Evolutionary conservation across 2,888 invertebrate species (phyloP), one percentile per base, ranked within the genome.

Genomic region (Apantesis nais): DNA sequence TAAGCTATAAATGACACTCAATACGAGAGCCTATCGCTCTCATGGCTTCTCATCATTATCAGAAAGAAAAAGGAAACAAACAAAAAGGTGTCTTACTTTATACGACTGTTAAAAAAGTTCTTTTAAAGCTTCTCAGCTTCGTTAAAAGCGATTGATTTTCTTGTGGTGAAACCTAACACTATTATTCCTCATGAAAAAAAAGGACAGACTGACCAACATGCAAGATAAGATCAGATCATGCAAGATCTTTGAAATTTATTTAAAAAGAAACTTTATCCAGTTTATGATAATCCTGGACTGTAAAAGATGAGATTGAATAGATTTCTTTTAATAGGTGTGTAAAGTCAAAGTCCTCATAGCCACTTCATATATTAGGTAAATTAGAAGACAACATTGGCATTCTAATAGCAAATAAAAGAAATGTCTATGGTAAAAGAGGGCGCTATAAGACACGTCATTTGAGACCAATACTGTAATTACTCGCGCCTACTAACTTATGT

Each of bases 391-490:
- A 48, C 8, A 48, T 22, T 48, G 22, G 44, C 44, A 22, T 48
- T 48, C 44, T 48, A 48, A 22, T 3, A 48, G 2, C 41, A 19
- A 44, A 44, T 44, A n/a, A 55, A 25, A 25, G 12, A 55, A 25
- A 55, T 25, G 11, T 55, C 52, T 55, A 55, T 55, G n/a, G 52
- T 55, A n/a, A 55, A 25, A 55, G 22, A 55, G 52, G 52, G 52
- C n/a, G 25, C 11, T 0, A 55, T 25, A 1, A 25, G 55, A 25
- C 25, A 55, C 12, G 4, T 55, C 14, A 55, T 52, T 11, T 52
- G 25, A 5, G 25, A 55, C n/a, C 14, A 14, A 62, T 62, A 14
- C 64, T 31, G 37, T 65, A 52, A 65, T 48, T 34, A 65, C 65
- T 7, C 9, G n/a, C 25, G 29, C 41, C 19, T 52, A 52, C 12